phyloP scores from a whole-genome alignment of 2,888 invertebrate species.

The Sphinx pinastri region DNA sequence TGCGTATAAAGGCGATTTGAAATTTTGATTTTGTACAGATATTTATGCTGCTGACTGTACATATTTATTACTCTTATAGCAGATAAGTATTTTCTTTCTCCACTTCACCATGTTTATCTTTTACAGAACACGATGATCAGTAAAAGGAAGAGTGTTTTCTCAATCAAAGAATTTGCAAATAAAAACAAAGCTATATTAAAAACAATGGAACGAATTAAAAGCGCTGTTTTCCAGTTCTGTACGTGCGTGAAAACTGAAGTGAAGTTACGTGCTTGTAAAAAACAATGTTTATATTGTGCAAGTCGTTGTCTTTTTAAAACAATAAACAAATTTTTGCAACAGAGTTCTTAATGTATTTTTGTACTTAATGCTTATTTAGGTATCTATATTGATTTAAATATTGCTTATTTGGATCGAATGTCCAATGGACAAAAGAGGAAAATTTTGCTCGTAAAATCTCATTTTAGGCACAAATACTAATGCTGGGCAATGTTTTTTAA shows the following conservation, averaged over 20 bases:
- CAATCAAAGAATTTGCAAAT: background rate
- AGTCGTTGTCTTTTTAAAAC: slow-evolving; percentile 31
- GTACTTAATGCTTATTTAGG: slow-evolving; percentile 33
- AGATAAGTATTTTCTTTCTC: no score
- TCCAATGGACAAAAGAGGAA: no score
- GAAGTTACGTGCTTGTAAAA: slow-evolving; percentile 22
- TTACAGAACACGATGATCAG: background rate
- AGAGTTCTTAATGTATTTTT: slow-evolving; percentile 62
- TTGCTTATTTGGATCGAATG: no score
- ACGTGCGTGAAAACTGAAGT: slow-evolving; percentile 16
- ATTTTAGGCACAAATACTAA: no score
- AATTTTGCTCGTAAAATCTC: no score
- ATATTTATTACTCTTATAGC: no score
- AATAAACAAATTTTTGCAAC: slow-evolving; percentile 60
- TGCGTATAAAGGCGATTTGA: no score
- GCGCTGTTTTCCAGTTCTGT: background rate
- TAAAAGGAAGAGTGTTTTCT: background rate
- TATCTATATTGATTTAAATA: no score
- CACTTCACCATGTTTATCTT: background rate
- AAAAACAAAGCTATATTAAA: background rate
- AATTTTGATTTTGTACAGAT: no score
- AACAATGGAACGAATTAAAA: background rate
- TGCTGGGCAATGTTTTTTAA: no score
- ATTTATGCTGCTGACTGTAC: no score
- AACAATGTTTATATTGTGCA: background rate